Evolutionary conservation across 2,888 invertebrate genomes (phyloP), one percentile per base, ranked within the genome.

Genomic region (Carterocephalus palaemon): DNA sequence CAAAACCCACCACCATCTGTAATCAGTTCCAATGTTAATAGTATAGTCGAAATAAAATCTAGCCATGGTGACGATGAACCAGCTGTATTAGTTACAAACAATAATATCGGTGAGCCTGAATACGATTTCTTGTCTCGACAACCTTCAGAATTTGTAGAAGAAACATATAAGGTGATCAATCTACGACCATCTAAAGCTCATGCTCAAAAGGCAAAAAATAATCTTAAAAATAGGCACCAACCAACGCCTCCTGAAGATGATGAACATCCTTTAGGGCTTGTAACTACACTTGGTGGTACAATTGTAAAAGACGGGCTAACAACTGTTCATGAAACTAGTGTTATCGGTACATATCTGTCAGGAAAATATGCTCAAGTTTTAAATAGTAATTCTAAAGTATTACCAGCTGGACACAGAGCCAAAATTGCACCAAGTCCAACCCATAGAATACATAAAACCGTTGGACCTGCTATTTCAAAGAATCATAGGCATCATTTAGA

Each of bases 351-450:
- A 2, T 94, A 92, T 67, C 94, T 95, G 61, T 92, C 93, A 34
- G 95, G 94, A 23, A 95, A 95, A 80, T 95, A 96, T 71, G 95
- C 95, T 2, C 95, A 96, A 79, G 92, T 94, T 5, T 80, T 95
- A 17, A 94, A 95, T 64, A 95, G 94, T 62, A 93, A 93, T 24
- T 94, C 95, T 0, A 92, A 91, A 64, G 79, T 93, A 23, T 75
- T 91, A 46, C 67, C 73, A 17, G 54, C 74, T 33, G 85, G 81
- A 1, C 88, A 88, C 53, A 89, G 90, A 63, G 88, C 81, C 4
- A 92, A 92, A 78, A 91, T 93, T 50, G 88, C 90, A 26, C 91
- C 93, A 0, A 89, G 91, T 22, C 90, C 89, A 24, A 88, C 92
- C 0, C 88, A 91, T 41, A 88, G 92, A 60, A 92, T 94, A 46